Base-by-base conservation (phyloP, 2,797 vertebrate genomes). In the Helostoma temminkii region DNA sequence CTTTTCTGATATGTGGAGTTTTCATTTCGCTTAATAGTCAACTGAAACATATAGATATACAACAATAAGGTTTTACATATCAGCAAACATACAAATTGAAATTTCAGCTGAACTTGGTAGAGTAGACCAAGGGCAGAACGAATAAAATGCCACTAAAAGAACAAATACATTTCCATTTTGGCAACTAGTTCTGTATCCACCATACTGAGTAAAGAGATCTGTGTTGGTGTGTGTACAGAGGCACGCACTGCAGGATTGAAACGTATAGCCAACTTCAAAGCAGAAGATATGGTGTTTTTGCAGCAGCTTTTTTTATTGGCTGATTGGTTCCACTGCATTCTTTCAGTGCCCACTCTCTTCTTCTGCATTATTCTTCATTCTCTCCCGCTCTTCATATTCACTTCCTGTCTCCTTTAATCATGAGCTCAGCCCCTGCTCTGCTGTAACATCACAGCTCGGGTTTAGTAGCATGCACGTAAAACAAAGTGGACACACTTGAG, bases 211-310 rank as follows among this genome's bases (percentile, higher is more conserved):
- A 25, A 34, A 32, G 8, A 30, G 37, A 19, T 46, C 7, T 45
- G 32, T 6, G 4, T 15, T 24, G 21, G 66, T 11, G 19, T 15
- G n/a, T 60, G 42, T 36, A 34, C 22, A 52, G 46, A 28, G 9
- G 6, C 53, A n/a, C 55, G n/a, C n/a, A 54, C 21, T 36, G 45
- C 14, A 22, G 12, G 26, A 60, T 22, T 41, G 21, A 60, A 28
- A 32, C 50, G 59, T 43, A 21, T 8, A 60, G n/a, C 30, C 10
- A 6, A 49, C 68, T 71, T 83, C 53, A 81, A 79, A 82, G 79
- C 54, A 18, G 7, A 37, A 32, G 32, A 70, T 30, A 9, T 36
- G 30, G 5, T 1, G 16, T 48, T 71, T 71, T 56, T 43, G 58
- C 65, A 56, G 50, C 39, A 46, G 11, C 2, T 19, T 76, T 21